These are phyloP conservation scores for Heliothis subflexa DNA, from an alignment of 1,140 invertebrate genomes.

Conservation along the genomic window DNA sequence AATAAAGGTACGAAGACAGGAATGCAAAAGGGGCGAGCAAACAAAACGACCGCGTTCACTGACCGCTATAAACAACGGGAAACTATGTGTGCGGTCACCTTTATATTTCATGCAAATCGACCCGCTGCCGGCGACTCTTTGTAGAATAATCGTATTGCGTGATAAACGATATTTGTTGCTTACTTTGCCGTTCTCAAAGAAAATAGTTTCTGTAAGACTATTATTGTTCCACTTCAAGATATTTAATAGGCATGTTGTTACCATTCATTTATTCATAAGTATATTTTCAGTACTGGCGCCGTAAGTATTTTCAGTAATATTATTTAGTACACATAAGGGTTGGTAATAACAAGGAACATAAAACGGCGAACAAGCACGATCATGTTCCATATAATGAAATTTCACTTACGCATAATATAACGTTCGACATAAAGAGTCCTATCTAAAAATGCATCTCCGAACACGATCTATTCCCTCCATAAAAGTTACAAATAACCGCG, in stretches of 20 bases:
- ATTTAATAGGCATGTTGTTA: slow-evolving; percentile 26
- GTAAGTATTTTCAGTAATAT: not conserved
- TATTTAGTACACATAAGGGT: slow-evolving; percentile 21
- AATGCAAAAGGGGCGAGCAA: slow-evolving; percentile 75
- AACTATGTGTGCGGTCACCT: slow-evolving; percentile 83
- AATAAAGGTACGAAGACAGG: slow-evolving; percentile 81
- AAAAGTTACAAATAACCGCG: slow-evolving; percentile 82
- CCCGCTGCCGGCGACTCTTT: slow-evolving; percentile 64
- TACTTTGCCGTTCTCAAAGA: slow-evolving; percentile 23
- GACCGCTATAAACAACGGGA: slow-evolving; percentile 83
- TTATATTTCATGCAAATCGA: slow-evolving; percentile 86
- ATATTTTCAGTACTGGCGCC: not conserved
- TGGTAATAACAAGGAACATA: slow-evolving; percentile 19
- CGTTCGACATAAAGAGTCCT: slow-evolving; percentile 57
- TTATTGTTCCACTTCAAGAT: slow-evolving; percentile 13
- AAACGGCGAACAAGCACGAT: slow-evolving; percentile 13
- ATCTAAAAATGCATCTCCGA: slow-evolving; percentile 72
- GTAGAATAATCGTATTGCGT: slow-evolving; percentile 66
- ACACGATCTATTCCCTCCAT: slow-evolving; percentile 66
- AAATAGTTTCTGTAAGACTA: slow-evolving; percentile 36
- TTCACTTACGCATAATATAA: slow-evolving; percentile 62
- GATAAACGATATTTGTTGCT: slow-evolving; percentile 62
- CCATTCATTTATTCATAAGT: not conserved
- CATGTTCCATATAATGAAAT: slow-evolving; percentile 39
- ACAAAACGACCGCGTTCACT: slow-evolving; percentile 69